phyloP scores from a whole-genome alignment of 2,797 vertebrate species.

The Xenentodon cancila region DNA sequence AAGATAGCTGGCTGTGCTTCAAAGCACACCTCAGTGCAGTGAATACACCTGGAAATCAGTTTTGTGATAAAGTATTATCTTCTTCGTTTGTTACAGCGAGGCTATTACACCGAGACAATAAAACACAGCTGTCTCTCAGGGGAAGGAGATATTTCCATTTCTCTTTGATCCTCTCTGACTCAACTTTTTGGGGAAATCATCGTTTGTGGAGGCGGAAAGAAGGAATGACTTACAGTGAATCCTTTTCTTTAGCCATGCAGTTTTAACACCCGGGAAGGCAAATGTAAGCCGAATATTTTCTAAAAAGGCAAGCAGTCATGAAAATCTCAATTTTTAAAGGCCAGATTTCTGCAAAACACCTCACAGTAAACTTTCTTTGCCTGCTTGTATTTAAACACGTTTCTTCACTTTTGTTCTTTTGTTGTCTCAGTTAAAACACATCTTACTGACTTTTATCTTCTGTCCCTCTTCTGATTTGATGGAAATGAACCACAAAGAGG shows the following conservation, averaged over 20 bases:
- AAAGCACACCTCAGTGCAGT: conserved; percentile 28
- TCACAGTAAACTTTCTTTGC: too few species aligned
- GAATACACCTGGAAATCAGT: conserved; percentile 47
- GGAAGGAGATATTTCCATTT: conserved; percentile 35
- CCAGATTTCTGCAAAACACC: too few species aligned
- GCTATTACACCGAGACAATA: conserved; percentile 46
- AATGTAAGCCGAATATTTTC: too few species aligned
- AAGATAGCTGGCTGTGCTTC: conserved; percentile 32
- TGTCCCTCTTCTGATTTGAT: background rate
- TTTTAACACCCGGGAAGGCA: too few species aligned
- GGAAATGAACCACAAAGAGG: conserved; percentile 1
- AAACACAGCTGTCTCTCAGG: conserved; percentile 20
- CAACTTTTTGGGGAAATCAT: conserved; percentile 28
- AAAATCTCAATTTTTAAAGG: too few species aligned
- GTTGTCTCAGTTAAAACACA: too few species aligned
- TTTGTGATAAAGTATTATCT: conserved; percentile 59
- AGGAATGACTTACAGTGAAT: background rate
- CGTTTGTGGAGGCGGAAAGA: conserved; percentile 20
- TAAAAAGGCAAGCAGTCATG: too few species aligned
- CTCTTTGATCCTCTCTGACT: conserved; percentile 20
- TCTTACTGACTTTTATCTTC: background rate
- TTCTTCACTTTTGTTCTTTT: too few species aligned
- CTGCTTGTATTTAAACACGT: too few species aligned
- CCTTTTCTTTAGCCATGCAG: background rate
- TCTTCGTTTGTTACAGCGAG: conserved; percentile 27